phyloP scores from a whole-genome alignment of 2,888 invertebrate species.

The Dolichopus griseipennis region DNA sequence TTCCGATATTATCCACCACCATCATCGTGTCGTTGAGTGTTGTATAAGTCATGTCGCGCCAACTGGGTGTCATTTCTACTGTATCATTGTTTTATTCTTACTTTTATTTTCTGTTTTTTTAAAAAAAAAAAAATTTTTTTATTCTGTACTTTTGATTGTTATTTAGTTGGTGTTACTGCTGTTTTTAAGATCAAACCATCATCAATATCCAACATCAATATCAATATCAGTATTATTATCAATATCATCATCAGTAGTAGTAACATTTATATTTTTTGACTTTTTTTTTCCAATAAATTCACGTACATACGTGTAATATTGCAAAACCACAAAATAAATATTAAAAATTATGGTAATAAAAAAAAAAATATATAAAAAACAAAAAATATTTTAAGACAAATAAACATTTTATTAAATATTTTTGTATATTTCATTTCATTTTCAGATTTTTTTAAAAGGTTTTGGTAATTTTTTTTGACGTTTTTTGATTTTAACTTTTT shows the following conservation, averaged over 20 bases:
- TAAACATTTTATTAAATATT: not conserved
- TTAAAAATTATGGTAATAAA: not conserved
- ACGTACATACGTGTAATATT: not conserved
- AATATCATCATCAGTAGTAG: not conserved
- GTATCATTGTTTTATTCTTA: not conserved
- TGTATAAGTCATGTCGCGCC: conserved; percentile 6
- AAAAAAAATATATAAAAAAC: not conserved
- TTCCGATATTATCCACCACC: not conserved
- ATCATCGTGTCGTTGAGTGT: not conserved
- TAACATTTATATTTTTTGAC: no score
- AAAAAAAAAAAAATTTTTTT: not conserved
- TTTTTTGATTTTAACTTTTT: no score
- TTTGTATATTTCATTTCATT: not conserved
- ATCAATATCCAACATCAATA: not conserved
- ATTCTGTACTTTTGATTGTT: not conserved
- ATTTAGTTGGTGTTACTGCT: not conserved
- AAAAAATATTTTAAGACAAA: not conserved
- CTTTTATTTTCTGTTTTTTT: not conserved
- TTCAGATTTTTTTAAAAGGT: not conserved
- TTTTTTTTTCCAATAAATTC: no score
- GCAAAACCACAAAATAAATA: not conserved
- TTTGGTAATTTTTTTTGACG: not conserved
- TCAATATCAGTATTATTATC: no score
- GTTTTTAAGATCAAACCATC: conserved; percentile 1
- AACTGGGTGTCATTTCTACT: conserved; percentile 1